Conservation (phyloP, 2,113 vertebrate species). For the Rhabdomys dilectus region DNA sequence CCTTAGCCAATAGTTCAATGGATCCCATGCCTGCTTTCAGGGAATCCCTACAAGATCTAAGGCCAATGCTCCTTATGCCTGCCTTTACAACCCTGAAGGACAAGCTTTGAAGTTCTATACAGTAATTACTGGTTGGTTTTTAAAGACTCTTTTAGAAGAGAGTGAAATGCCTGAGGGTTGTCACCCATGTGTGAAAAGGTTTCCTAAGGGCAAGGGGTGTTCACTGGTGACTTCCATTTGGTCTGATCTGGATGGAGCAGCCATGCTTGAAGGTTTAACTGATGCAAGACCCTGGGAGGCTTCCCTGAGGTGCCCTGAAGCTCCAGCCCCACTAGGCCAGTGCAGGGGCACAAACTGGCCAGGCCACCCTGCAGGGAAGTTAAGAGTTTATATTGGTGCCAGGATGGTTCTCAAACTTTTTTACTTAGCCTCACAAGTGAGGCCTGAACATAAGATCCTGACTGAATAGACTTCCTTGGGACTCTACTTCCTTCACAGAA, state of each 20-base stretch:
- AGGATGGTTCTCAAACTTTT: not conserved
- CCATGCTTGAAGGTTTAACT: constrained; percentile 5
- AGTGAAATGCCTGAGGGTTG: not conserved
- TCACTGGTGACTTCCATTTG: not conserved
- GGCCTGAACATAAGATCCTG: not conserved
- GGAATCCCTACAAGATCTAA: constrained; percentile 25
- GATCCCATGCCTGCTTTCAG: not conserved
- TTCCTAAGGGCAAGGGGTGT: not conserved
- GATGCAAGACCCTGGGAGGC: not conserved
- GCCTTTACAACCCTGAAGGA: not conserved
- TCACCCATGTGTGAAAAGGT: not conserved
- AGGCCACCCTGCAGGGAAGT: not conserved
- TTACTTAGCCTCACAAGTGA: not conserved
- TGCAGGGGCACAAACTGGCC: not conserved
- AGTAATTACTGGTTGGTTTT: not conserved
- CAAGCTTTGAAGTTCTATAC: constrained; percentile 27
- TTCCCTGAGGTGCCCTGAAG: not conserved
- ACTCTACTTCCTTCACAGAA: not conserved
- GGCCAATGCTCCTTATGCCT: not conserved
- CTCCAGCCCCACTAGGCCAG: not conserved
- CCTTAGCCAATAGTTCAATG: not conserved
- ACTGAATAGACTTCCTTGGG: not conserved
- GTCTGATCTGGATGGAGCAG: not conserved
- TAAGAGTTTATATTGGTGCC: not conserved
- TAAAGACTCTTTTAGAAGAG: constrained; percentile 1